Evolutionary conservation across 2,888 invertebrate species (phyloP), one percentile per base, ranked within the genome.

Genomic region (Callimorpha dominula): DNA sequence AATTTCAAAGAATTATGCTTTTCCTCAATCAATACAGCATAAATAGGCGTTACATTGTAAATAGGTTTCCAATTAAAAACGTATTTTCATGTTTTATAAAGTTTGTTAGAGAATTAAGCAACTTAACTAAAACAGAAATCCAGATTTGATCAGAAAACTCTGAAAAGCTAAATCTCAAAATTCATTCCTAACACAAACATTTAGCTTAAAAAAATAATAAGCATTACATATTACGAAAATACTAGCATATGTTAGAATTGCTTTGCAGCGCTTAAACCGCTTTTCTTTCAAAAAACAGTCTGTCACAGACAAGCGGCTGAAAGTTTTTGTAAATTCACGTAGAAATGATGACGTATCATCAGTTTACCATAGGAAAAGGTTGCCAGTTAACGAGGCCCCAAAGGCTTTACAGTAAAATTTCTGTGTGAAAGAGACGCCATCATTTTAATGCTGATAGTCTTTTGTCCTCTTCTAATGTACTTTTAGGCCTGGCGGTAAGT

Each of bases 241-340:
- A 31, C 4, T 12, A 31, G 14, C 40, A 31, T 12, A 60, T 12
- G 12, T n/a, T n/a, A 64, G 11, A 46, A n/a, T 1, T 11, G 46
- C 12, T 46, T 65, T 65, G 14, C n/a, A 73, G 62, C 62, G 75
- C 78, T 80, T 52, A 20, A 80, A 78, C 64, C 72, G 81, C 81
- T 74, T 57, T 20, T 14, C 15, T 0, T 52, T 14, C 49, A 62
- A 20, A 9, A 17, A 4, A 7, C 70, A 64, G 57, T 67, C 40
- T 60, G 50, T 17, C 20, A 20, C 66, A 76, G 79, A 72, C 73
- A 65, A 67, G 68, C 42, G 65, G 67, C 68, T 72, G 12, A 74
- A 81, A 77, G 60, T 78, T 83, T 81, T 80, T 80, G 78, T 70
- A 67, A 71, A 71, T 65, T 74, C 67, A 66, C 50, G 73, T 42